Evolutionary conservation across 2,888 invertebrate species (phyloP).

Genomic region (Diplazon laetatorius): DNA sequence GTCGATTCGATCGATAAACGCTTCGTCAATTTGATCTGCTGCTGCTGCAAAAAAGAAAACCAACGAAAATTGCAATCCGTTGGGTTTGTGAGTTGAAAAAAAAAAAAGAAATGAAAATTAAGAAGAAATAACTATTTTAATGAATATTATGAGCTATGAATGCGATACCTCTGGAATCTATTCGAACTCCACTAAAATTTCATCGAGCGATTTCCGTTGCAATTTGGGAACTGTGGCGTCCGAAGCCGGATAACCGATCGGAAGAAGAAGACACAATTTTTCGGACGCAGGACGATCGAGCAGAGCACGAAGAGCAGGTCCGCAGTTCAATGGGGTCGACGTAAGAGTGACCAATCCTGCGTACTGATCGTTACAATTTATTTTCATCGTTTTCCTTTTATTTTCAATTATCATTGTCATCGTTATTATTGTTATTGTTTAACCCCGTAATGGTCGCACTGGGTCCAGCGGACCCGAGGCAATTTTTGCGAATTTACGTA

Average conservation of each 20-base stretch:
- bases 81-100: neutral
- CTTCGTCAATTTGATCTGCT: neutral
- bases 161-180: neutral
- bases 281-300: conserved; percentile 91
- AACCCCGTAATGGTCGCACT: too few relatives aligned
- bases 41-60: too few relatives aligned
- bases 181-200: conserved; percentile 87
- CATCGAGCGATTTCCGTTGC: conserved; percentile 87
- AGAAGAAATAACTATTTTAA: too few relatives aligned
- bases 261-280: conserved; percentile 91
- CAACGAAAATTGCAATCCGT: neutral
- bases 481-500: too few relatives aligned
- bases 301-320: conserved; percentile 89
- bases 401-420: too few relatives aligned
- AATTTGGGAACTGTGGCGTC: conserved; percentile 91
- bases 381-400: too few relatives aligned
- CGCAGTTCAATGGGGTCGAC: conserved; percentile 96
- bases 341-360: conserved; percentile 94
- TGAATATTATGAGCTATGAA: too few relatives aligned
- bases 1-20: neutral
- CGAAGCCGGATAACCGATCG: conserved; percentile 92
- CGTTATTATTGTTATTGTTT: too few relatives aligned
- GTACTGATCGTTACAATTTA: conserved; percentile 84
- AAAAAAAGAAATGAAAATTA: too few relatives aligned
- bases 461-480: too few relatives aligned